Evolutionary conservation across 2,797 vertebrate species (phyloP).

Genomic region (Carapus acus): DNA sequence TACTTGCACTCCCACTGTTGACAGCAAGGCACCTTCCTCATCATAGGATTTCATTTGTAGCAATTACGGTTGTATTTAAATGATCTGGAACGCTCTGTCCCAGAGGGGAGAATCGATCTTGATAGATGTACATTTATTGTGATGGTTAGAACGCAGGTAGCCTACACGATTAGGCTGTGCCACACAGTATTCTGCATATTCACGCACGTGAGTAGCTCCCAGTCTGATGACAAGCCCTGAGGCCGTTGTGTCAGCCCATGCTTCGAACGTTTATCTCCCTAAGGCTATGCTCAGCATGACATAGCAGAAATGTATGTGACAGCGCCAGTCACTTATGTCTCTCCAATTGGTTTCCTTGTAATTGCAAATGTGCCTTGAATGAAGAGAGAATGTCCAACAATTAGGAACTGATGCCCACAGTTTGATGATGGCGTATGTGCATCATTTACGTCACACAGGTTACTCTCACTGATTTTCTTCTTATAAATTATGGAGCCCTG

Average conservation of each 20-base stretch:
- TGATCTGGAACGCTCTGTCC: not conserved
- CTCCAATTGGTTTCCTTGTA: constrained; percentile 49
- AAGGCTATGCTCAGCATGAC: no score
- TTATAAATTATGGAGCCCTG: constrained; percentile 34
- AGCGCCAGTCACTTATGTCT: constrained; percentile 32
- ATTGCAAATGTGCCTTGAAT: constrained; percentile 59
- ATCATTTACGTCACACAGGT: constrained; percentile 33
- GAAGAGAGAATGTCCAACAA: constrained; percentile 35
- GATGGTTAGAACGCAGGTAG: no score
- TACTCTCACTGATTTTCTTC: constrained; percentile 60
- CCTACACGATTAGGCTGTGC: no score
- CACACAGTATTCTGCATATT: constrained; percentile 9
- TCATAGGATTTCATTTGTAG: no score
- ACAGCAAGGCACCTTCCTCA: no score
- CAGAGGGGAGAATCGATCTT: not conserved
- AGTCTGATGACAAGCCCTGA: constrained; percentile 26
- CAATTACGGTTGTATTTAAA: no score
- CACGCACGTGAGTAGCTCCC: constrained; percentile 6
- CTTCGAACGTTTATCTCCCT: no score
- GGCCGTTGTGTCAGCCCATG: constrained; percentile 27
- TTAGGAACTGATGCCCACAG: constrained; percentile 39
- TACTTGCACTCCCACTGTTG: no score
- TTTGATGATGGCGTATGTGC: no score
- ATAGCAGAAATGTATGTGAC: constrained; percentile 32
- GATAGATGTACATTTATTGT: not conserved